A percentile compares a stretch with the other conserved stretches of the same genome.
Conservation (phyloP, 92 coral and sea anemone species). For the Meandrina meandrites region DNA sequence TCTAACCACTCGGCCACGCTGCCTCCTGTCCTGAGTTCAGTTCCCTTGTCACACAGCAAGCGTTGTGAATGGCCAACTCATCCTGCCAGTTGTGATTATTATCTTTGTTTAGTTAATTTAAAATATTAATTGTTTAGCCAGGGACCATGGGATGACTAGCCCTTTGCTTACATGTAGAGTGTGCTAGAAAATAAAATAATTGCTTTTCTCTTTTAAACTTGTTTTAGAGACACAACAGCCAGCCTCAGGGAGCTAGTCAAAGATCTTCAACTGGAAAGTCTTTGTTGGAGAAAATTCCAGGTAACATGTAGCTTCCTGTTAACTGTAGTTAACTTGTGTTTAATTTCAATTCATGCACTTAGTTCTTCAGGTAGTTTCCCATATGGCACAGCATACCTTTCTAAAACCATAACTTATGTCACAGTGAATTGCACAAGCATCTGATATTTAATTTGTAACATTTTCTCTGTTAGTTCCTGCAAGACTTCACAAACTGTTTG, state of each 20-base stretch:
- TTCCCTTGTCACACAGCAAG: neutral
- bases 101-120: neutral
- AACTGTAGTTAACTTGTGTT: no score
- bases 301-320: conserved; percentile 7
- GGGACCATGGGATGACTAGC: neutral
- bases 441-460: no score
- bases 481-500: conserved; percentile 81
- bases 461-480: conserved; percentile 61
- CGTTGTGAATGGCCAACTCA: neutral
- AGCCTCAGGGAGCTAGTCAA: conserved; percentile 7
- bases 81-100: neutral
- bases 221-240: neutral
- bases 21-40: no score
- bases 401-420: neutral
- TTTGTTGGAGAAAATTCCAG: conserved; percentile 62
- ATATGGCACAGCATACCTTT: neutral
- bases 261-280: conserved; percentile 40
- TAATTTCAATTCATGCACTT: neutral
- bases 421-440: neutral
- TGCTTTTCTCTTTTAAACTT: neutral
- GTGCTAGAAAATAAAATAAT: no score
- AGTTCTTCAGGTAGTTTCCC: no score
- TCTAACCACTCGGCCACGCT: no score
- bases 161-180: neutral
- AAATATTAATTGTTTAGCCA: neutral